Evolutionary conservation across 2,888 invertebrate genomes (phyloP), one percentile per base, ranked within the genome.

Genomic region (Papilio gigon): DNA sequence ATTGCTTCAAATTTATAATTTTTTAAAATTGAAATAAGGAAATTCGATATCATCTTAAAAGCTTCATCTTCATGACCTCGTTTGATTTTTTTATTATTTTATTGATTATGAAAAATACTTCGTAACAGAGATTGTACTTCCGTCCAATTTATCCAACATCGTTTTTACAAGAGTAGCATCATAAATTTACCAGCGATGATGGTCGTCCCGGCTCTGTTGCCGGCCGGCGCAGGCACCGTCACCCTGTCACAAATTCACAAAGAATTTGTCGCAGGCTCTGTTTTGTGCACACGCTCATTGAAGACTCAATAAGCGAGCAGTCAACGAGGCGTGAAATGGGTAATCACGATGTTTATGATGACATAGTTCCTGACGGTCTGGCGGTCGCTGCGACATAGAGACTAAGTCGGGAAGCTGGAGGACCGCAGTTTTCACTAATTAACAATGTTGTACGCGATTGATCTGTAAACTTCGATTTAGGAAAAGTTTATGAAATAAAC

Each of bases 151-250:
- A 22, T 27, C 50, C 53, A n/a, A 33, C 11, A 14, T 58, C n/a
- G 65, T 59, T 59, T 59, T 53, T 35, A 44, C 58, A 27, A 17
- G 22, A 40, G 6, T 25, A 47, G 4, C 22, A 22, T n/a, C 33
- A 22, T 35, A 66, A 66, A 66, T 59, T 66, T 66, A 59, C 27
- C 44, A 12, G 59, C 33, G 58, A 58, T 33, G 17, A 11, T 22
- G 42, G 65, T 58, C 27, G 42, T 27, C 14, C 14, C 12, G 33
- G 42, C n/a, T n/a, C n/a, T 33, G 22, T 35, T 22, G 20, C 8
- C 17, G 40, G 40, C 40, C 17, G 42, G 17, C 17, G 5, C 4
- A 42, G 11, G 37, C n/a, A 42, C 17, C 27, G 27, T 56, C 27
- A 27, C 40, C 63, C 14, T 33, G 11, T 53, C 53, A 53, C 37